Evolutionary conservation across 2,113 vertebrate genomes (phyloP).

Genomic region (Corynorhinus townsendii): DNA sequence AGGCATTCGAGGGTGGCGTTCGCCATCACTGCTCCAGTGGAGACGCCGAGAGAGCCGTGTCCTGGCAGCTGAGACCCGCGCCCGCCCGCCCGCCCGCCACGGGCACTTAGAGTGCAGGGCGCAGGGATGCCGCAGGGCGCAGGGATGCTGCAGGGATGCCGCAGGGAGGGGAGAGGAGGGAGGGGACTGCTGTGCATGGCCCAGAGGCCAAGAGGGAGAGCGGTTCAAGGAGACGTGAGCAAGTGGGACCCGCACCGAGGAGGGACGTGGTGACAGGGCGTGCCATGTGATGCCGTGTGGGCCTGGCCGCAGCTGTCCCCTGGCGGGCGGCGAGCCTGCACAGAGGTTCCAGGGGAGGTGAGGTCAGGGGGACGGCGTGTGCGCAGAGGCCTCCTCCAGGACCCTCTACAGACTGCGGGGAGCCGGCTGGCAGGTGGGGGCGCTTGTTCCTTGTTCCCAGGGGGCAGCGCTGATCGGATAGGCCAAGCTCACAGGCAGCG

Average conservation of each 20-base stretch:
- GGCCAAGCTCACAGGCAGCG: too few relatives aligned
- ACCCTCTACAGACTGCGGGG: too few relatives aligned
- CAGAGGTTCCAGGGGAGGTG: accelerated
- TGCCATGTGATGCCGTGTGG: not conserved
- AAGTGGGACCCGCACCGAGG: accelerated
- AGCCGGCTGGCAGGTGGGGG: too few relatives aligned
- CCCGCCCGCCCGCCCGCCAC: too few relatives aligned
- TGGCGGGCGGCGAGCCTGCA: accelerated
- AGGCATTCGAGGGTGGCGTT: accelerated
- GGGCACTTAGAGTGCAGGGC: not conserved
- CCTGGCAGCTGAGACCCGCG: not conserved
- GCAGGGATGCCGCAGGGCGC: accelerated
- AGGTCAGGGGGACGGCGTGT: too few relatives aligned
- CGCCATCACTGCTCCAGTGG: accelerated
- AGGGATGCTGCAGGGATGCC: too few relatives aligned
- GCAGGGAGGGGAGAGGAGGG: accelerated
- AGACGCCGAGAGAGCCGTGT: accelerated
- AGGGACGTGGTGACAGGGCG: accelerated
- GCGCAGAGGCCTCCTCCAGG: too few relatives aligned
- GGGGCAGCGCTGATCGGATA: too few relatives aligned
- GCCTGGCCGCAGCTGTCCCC: too few relatives aligned
- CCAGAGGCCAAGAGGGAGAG: not conserved
- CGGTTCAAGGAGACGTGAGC: not conserved
- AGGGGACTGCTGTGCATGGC: accelerated
- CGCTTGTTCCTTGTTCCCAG: too few relatives aligned